These are phyloP conservation scores for Lepus oiostolus DNA, from an alignment of 2,797 vertebrate genomes.

Conservation along the genomic window DNA sequence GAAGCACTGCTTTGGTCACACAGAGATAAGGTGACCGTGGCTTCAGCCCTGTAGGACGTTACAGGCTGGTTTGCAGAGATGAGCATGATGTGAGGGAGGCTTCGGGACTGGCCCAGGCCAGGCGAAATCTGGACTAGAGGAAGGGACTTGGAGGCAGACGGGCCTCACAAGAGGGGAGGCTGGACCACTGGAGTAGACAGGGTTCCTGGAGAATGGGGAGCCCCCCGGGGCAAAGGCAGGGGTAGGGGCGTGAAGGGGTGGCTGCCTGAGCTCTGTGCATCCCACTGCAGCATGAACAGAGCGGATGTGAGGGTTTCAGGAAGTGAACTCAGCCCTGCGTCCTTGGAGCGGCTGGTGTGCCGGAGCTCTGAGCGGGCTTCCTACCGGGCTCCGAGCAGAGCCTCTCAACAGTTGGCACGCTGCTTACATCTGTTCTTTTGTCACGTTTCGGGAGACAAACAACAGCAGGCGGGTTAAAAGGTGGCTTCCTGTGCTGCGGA, in stretches of 20 bases:
- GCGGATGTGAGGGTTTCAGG: background rate
- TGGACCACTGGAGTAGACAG: background rate
- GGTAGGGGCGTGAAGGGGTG: background rate
- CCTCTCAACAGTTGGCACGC: conserved; percentile 85
- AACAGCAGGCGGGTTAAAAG: conserved; percentile 97
- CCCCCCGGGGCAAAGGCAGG: accelerated
- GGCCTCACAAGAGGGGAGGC: background rate
- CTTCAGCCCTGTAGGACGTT: background rate
- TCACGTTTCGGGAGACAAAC: conserved; percentile 93
- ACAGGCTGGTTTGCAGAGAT: background rate
- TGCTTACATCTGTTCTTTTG: conserved; percentile 90
- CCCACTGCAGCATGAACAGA: background rate
- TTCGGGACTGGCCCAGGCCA: background rate
- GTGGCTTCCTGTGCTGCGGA: conserved; percentile 95
- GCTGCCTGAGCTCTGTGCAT: accelerated
- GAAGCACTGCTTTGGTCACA: background rate
- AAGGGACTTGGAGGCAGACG: background rate
- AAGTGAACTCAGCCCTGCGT: background rate
- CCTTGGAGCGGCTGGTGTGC: conserved; percentile 1
- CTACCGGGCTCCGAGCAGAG: conserved; percentile 85
- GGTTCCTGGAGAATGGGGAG: background rate
- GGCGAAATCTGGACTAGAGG: background rate
- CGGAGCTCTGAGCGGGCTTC: conserved; percentile 83
- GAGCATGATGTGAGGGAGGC: background rate
- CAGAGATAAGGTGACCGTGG: background rate